Percentiles rank a stretch among this genome's conserved stretches.
phyloP scores from a whole-genome alignment of 2,888 invertebrate genomes.

The Drosophila percnosoma region DNA sequence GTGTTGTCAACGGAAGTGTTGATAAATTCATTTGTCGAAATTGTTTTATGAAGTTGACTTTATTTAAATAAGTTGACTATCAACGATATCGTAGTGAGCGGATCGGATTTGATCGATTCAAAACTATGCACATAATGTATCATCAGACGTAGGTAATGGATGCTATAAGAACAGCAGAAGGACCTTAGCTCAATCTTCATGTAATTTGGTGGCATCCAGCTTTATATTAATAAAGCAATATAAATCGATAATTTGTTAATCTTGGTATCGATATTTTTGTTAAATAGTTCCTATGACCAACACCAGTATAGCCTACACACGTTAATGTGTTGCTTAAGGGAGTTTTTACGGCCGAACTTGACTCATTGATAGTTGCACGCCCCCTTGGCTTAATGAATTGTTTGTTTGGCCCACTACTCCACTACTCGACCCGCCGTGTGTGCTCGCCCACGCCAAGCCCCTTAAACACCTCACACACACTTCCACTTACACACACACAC shows the following conservation, averaged over 20 bases:
- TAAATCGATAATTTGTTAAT: background rate
- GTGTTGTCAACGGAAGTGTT: conserved; percentile 80
- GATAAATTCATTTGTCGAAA: conserved; percentile 82
- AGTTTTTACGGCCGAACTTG: background rate
- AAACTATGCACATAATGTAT: background rate
- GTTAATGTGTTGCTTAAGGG: background rate
- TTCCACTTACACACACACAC: conserved; percentile 4
- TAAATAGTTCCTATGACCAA: background rate
- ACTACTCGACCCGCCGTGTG: background rate
- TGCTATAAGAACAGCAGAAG: background rate
- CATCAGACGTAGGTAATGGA: no score
- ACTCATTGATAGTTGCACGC: conserved; percentile 3
- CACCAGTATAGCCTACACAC: background rate
- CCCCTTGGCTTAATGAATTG: conserved; percentile 14
- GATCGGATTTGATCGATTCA: background rate
- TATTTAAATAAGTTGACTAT: conserved; percentile 50
- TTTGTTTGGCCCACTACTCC: conserved; percentile 3
- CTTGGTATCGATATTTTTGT: background rate
- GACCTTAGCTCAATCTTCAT: background rate
- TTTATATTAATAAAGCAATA: background rate
- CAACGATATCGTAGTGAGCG: conserved; percentile 1
- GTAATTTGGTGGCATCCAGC: background rate
- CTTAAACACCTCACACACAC: background rate
- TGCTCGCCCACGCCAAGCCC: conserved; percentile 6
- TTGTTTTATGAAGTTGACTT: conserved; percentile 65